Conservation (phyloP, 2,113 vertebrate genomes). For the Macaca nemestrina region DNA sequence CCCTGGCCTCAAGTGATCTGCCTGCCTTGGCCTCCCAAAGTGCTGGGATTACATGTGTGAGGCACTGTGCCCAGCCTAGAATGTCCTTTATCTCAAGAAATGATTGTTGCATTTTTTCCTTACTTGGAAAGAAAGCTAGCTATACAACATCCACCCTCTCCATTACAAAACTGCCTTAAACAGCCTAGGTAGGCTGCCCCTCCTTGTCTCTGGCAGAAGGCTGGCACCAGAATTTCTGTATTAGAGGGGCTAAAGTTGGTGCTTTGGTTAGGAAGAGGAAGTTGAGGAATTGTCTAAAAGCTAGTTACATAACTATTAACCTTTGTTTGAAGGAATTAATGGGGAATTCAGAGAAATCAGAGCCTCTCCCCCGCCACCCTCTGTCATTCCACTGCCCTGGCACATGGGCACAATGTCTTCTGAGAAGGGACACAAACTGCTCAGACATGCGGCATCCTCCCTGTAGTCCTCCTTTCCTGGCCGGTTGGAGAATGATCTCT, state of each 20-base stretch:
- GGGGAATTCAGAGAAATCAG: background rate
- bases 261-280: background rate
- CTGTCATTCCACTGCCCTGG: background rate
- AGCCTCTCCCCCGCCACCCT: rapidly evolving
- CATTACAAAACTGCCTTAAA: background rate
- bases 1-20: too few relatives aligned
- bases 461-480: background rate
- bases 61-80: too few relatives aligned
- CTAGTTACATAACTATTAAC: background rate
- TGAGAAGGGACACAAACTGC: rapidly evolving
- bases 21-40: too few relatives aligned
- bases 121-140: constrained; percentile 4
- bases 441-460: rapidly evolving
- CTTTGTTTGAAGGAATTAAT: background rate
- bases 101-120: background rate
- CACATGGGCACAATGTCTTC: background rate
- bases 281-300: background rate
- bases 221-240: background rate
- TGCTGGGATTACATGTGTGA: too few relatives aligned
- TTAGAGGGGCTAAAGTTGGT: background rate
- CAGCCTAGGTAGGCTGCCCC: background rate
- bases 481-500: background rate
- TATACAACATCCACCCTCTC: background rate
- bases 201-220: background rate
- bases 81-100: background rate